phyloP scores from a whole-genome alignment of 2,113 vertebrate species.

The Antidorcas marsupialis region DNA sequence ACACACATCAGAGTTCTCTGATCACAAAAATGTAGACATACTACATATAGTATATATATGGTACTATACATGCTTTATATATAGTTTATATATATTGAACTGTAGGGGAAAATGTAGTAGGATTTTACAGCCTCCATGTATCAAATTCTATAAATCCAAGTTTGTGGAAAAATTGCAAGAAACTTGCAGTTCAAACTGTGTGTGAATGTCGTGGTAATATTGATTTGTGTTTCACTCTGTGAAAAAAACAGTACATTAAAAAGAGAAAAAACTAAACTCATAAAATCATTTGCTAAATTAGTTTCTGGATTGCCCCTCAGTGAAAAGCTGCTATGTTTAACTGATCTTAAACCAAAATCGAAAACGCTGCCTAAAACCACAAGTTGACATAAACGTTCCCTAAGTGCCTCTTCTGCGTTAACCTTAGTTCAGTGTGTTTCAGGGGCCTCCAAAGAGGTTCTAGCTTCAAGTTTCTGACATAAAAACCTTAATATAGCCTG shows the following conservation, averaged over 20 bases:
- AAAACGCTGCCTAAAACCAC: not conserved
- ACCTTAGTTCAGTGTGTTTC: not conserved
- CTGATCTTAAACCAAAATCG: not conserved
- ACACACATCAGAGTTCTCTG: not conserved
- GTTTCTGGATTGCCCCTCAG: not conserved
- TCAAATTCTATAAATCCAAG: not conserved
- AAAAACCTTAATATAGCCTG: not conserved
- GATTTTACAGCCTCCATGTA: not conserved
- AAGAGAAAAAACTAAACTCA: not conserved
- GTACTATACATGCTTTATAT: not conserved
- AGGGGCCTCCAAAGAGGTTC: not conserved
- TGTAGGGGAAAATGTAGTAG: not conserved
- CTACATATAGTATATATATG: not conserved
- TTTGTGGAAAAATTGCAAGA: not conserved
- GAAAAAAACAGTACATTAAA: not conserved
- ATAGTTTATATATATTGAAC: not conserved
- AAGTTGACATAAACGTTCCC: not conserved
- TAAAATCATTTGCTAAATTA: not conserved
- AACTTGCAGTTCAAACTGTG: not conserved
- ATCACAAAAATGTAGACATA: not conserved
- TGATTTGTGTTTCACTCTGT: not conserved
- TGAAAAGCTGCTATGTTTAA: not conserved
- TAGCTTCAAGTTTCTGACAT: conserved; percentile 36
- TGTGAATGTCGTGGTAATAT: not conserved
- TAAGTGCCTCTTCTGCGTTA: not conserved